phyloP scores from a whole-genome alignment of 2,888 invertebrate species.

The Melipona bicolor region DNA sequence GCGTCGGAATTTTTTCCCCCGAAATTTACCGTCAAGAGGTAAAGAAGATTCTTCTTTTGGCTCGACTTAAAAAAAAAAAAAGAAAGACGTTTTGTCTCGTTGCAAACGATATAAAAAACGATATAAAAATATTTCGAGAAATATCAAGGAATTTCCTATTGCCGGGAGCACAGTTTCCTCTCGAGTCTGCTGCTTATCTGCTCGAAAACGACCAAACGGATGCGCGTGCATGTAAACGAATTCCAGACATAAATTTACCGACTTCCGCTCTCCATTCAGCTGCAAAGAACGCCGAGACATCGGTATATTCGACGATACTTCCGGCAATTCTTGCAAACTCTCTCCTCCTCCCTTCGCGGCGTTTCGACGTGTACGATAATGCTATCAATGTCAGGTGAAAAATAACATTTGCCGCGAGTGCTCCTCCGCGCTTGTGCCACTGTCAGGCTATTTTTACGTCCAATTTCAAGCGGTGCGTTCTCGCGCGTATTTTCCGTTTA shows the following conservation, averaged over 20 bases:
- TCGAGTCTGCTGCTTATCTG: conserved; percentile 3
- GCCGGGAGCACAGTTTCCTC: background rate
- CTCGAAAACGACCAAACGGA: conserved; percentile 26
- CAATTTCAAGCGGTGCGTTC: background rate
- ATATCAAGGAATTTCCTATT: background rate
- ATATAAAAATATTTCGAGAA: conserved; percentile 5
- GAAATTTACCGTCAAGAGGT: background rate
- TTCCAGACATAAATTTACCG: conserved; percentile 64
- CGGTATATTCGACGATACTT: conserved; percentile 62
- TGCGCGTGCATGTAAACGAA: conserved; percentile 63
- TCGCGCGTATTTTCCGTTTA: background rate
- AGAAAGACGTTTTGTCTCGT: background rate
- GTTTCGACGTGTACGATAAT: conserved; percentile 49
- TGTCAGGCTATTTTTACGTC: background rate
- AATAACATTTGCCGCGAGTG: conserved; percentile 11
- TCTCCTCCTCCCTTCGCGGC: background rate
- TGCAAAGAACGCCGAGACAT: conserved; percentile 40
- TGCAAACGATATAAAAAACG: background rate
- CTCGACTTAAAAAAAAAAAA: background rate
- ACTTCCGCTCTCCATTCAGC: conserved; percentile 63
- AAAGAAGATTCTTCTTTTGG: background rate
- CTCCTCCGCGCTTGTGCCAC: background rate
- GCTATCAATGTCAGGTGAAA: conserved; percentile 42
- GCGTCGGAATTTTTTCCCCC: background rate
- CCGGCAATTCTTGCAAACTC: conserved; percentile 57